phyloP scores from a whole-genome alignment of 2,113 vertebrate species.

The Leptocoma aspasia region DNA sequence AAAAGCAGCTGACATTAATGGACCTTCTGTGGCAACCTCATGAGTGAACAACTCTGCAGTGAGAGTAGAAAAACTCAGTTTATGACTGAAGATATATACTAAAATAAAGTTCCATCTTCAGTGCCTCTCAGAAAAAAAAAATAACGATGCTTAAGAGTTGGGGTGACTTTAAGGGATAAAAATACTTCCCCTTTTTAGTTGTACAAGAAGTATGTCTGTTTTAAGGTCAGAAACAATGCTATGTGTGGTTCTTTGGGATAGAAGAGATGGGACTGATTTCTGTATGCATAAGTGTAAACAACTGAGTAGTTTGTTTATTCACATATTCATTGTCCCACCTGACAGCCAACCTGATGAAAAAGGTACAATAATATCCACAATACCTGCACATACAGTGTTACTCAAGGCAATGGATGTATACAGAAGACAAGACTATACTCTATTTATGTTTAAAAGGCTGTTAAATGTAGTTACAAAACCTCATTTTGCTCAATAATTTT shows the following conservation, averaged over 20 bases:
- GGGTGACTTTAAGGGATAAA: not conserved
- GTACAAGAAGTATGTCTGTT: not conserved
- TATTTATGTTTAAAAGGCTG: not conserved
- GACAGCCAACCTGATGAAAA: not conserved
- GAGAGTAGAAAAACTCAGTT: not conserved
- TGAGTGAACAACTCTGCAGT: not conserved
- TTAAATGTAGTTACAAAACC: not conserved
- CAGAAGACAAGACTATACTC: not conserved
- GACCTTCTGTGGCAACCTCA: not conserved
- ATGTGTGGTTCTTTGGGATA: not conserved
- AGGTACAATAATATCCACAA: not conserved
- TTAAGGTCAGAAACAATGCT: not conserved
- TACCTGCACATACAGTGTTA: not conserved
- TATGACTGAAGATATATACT: not conserved
- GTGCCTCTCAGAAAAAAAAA: not conserved
- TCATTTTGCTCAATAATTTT: not conserved
- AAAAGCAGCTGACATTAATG: not conserved
- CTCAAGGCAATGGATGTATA: not conserved
- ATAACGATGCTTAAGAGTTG: not conserved
- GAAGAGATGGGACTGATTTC: not conserved
- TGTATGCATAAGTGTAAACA: not conserved
- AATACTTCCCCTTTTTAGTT: not conserved
- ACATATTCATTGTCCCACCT: not conserved
- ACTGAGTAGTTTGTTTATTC: not conserved
- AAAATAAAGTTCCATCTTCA: not conserved